Evolutionary conservation across 1,140 invertebrate species (phyloP), one percentile per base, ranked within the genome.

Genomic region (Brachionus manjavacas): DNA sequence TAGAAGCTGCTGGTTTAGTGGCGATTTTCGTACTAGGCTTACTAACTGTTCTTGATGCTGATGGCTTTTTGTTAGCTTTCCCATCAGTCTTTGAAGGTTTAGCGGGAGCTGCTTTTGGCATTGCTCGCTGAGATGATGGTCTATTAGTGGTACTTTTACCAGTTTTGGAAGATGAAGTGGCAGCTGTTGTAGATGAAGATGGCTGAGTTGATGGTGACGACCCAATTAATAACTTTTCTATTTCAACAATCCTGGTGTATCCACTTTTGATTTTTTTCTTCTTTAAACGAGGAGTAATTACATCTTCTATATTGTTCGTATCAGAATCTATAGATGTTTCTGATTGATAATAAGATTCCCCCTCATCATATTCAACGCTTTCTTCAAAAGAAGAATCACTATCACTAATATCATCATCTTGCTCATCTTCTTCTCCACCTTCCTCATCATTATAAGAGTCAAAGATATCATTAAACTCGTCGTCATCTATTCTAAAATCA

Each of bases 381-480:
- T 31, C 25, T 31, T 70, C 66, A 70, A 23, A 28, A 25, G 66
- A 70, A 31, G 66, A 31, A 70, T 31, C 66, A 23, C 55, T 23
- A 28, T 28, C 23, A 28, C 66, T 28, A 31, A 28, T 70, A 70
- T 70, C 66, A 12, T 70, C 28, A 31, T 25, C 68, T n/a, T 41
- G 14, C 31, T 39, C 14, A 41, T 72, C 68, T n/a, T 41, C 11
- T 16, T 41, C 68, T 12, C 39, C 35, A 41, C 39, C 35, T 16
- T 16, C 35, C 12, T 72, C 68, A 72, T 39, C 39, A 41, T 72
- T 72, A 20, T 20, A 43, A 14, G 31, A 72, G 39, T 72, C 68
- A 72, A 72, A 72, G 39, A 72, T 23, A 72, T 41, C 68, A 41
- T 72, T 72, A 23, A 72, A 72, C 31, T 72, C 20, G 20, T 72